A percentile compares a stretch with the other conserved stretches of the same genome.
Evolutionary conservation across 2,113 vertebrate species (phyloP).

Genomic region (Tricholaema leucomelas): DNA sequence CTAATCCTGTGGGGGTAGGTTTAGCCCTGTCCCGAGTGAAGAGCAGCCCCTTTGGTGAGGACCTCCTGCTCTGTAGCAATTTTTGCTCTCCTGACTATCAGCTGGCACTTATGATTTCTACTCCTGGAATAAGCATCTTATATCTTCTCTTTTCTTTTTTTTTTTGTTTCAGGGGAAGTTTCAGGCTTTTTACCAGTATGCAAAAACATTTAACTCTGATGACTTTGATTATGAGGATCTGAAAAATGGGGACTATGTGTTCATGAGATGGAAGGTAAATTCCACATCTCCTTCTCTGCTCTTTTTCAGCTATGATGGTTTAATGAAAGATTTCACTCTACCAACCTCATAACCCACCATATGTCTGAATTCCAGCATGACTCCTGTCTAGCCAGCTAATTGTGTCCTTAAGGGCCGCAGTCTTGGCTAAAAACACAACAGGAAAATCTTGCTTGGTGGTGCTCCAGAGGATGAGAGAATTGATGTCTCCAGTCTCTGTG

Average conservation of each 20-base stretch:
- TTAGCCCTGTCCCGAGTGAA: background rate
- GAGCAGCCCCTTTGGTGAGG: background rate
- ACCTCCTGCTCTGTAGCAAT: background rate
- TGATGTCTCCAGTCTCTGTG: background rate
- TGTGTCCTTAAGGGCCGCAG: slow-evolving; percentile 14
- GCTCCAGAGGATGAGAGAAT: background rate
- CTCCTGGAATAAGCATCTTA: background rate
- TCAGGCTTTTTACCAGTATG: slow-evolving; percentile 95
- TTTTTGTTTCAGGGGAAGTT: slow-evolving; percentile 89
- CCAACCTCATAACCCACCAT: background rate
- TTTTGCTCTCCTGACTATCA: background rate
- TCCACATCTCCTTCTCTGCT: background rate
- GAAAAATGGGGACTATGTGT: slow-evolving; percentile 94
- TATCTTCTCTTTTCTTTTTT: background rate
- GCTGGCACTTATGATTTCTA: background rate
- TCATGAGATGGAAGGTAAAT: slow-evolving; percentile 99
- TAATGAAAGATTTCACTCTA: background rate
- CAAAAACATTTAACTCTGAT: slow-evolving; percentile 97
- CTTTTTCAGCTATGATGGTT: background rate
- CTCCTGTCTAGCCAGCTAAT: slow-evolving; percentile 35
- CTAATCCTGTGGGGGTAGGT: background rate
- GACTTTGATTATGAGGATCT: slow-evolving; percentile 96
- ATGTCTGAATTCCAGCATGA: background rate
- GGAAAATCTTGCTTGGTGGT: slow-evolving; percentile 45
- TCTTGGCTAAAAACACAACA: background rate